phyloP scores from a whole-genome alignment of 2,797 vertebrate genomes.

The Miichthys miiuy region DNA sequence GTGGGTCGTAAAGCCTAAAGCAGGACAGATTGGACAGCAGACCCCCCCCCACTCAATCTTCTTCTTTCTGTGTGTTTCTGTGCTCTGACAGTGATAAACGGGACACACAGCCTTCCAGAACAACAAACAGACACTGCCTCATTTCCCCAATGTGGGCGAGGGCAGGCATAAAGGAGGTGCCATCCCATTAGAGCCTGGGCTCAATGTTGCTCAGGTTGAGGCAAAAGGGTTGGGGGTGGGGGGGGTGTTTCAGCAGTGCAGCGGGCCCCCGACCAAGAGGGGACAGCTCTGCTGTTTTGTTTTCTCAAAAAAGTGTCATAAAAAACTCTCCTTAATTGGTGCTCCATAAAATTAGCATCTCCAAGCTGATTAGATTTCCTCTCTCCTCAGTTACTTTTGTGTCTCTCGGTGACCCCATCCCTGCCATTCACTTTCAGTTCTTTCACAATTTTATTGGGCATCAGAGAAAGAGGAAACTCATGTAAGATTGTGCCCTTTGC shows the following conservation, averaged over 20 bases:
- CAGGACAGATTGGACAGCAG: slow-evolving; percentile 79
- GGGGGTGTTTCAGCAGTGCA: slow-evolving; percentile 23
- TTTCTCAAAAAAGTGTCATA: slow-evolving; percentile 83
- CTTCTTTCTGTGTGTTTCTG: slow-evolving; percentile 74
- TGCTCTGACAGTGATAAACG: slow-evolving; percentile 82
- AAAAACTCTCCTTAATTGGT: slow-evolving; percentile 87
- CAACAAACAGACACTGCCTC: slow-evolving; percentile 85
- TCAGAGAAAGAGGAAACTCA: slow-evolving; percentile 80
- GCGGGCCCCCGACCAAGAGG: slow-evolving; percentile 51
- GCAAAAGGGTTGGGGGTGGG: slow-evolving; percentile 7
- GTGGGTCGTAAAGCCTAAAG: slow-evolving; percentile 72
- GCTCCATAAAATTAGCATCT: slow-evolving; percentile 89
- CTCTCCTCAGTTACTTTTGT: slow-evolving; percentile 77
- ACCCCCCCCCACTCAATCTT: slow-evolving; percentile 33
- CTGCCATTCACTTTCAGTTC: slow-evolving; percentile 79
- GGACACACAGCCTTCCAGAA: slow-evolving; percentile 71
- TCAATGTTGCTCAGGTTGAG: slow-evolving; percentile 69
- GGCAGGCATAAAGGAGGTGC: slow-evolving; percentile 82
- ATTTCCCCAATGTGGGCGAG: slow-evolving; percentile 84
- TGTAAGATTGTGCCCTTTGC: slow-evolving; percentile 81
- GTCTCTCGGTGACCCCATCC: slow-evolving; percentile 74
- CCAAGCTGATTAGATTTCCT: slow-evolving; percentile 87
- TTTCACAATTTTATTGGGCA: slow-evolving; percentile 84
- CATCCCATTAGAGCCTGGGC: slow-evolving; percentile 80
- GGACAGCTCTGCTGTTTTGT: slow-evolving; percentile 78